Conservation (phyloP, 2,113 vertebrate genomes). For the Spea multiplicata region DNA sequence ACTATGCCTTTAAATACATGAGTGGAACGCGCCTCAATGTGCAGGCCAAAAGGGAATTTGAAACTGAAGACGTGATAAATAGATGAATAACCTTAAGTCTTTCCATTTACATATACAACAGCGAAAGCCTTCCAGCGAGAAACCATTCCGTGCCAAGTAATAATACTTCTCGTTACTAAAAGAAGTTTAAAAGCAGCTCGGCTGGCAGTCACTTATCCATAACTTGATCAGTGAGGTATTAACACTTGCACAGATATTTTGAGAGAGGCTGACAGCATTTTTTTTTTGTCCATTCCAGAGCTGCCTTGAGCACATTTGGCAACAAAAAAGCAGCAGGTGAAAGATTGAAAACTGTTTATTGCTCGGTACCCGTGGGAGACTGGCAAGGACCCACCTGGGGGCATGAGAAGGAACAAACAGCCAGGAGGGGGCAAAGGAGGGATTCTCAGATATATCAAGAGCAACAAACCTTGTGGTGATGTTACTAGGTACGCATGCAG, state of each 20-base stretch:
- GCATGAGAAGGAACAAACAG: conserved; percentile 7
- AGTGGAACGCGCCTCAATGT: no score
- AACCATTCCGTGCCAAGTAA: no score
- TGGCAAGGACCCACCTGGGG: not conserved
- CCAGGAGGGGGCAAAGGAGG: not conserved
- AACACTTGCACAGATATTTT: conserved; percentile 3
- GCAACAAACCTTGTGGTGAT: not conserved
- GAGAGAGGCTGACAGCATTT: not conserved
- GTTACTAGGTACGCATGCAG: not conserved
- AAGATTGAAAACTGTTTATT: conserved; percentile 32
- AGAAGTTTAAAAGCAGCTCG: not conserved
- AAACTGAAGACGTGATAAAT: no score
- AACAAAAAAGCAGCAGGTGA: conserved; percentile 35
- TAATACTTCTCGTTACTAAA: no score
- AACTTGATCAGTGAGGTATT: not conserved
- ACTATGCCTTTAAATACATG: no score
- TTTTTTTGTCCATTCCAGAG: not conserved
- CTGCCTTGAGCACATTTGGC: not conserved
- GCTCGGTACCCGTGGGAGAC: not conserved
- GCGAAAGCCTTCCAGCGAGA: no score
- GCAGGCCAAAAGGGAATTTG: no score
- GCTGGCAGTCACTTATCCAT: not conserved
- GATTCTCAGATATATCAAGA: not conserved
- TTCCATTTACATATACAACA: no score
- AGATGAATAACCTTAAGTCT: no score